These are phyloP conservation scores for Drosophila paramelanica DNA, from an alignment of 2,888 invertebrate species.

Conservation along the genomic window DNA sequence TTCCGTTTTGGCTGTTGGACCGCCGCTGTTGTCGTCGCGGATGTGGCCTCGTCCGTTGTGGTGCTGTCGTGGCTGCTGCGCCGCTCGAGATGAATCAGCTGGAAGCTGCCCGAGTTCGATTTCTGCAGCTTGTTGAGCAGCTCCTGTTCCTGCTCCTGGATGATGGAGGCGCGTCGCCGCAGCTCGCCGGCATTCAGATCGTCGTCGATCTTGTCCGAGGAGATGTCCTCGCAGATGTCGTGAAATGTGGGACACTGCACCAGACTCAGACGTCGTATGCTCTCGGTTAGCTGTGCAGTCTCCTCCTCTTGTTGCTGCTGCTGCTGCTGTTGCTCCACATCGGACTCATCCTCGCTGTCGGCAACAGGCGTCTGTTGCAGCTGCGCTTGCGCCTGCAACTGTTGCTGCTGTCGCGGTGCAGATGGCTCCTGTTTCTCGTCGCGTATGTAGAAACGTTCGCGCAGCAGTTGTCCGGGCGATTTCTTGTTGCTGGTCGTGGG, in stretches of 20 bases:
- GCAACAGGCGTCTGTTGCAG: slow-evolving; percentile 6
- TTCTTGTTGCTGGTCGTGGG: slow-evolving; percentile 85
- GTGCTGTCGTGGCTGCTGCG: slow-evolving; percentile 80
- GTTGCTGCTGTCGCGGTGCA: slow-evolving; percentile 9
- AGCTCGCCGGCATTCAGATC: slow-evolving; percentile 86
- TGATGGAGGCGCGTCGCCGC: slow-evolving; percentile 85
- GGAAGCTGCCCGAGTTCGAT: slow-evolving; percentile 81
- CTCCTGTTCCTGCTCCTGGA: slow-evolving; percentile 86
- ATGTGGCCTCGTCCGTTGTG: slow-evolving; percentile 57
- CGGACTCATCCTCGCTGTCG: slow-evolving; percentile 43
- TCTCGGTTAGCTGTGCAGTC: slow-evolving; percentile 64
- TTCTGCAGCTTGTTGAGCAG: slow-evolving; percentile 83
- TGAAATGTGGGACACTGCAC: slow-evolving; percentile 86
- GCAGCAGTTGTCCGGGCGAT: slow-evolving; percentile 90
- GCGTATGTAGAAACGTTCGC: slow-evolving; percentile 88
- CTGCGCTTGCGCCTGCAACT: slow-evolving; percentile 1
- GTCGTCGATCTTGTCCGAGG: slow-evolving; percentile 86
- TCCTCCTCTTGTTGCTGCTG: slow-evolving; percentile 36
- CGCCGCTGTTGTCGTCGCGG: background rate
- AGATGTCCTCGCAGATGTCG: slow-evolving; percentile 86
- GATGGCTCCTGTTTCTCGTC: slow-evolving; percentile 84
- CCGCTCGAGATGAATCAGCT: slow-evolving; percentile 83
- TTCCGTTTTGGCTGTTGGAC: slow-evolving; percentile 71
- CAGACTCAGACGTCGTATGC: slow-evolving; percentile 82
- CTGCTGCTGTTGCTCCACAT: slow-evolving; percentile 23